Base-by-base conservation (phyloP, 2,888 invertebrate genomes). In the Agrochola lychnidis region DNA sequence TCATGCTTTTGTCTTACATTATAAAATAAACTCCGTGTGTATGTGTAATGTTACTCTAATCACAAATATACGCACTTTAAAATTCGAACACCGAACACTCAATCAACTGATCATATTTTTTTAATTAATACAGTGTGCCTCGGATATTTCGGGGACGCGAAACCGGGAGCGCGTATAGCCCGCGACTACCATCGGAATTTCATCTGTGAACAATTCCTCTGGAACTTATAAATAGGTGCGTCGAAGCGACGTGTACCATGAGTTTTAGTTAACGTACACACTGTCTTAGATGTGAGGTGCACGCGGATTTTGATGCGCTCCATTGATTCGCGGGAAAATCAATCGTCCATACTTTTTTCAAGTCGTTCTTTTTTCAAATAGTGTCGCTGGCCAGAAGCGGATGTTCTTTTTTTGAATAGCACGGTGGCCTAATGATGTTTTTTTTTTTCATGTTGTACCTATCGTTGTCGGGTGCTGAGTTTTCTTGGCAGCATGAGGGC, bases 171-270 rank as follows among this genome's bases (percentile, higher is more conserved):
- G 93, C 94, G 96, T 91, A 88, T 92, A 89, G 89, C 88, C 90
- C 90, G 90, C 92, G 93, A 96, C 96, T 96, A 95, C 90, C 92
- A 85, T 83, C 92, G 93, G 96, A 95, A 95, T 95, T 95, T 95
- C 94, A 91, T 92, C 89, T 89, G 87, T 89, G 94, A 92, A 94
- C 94, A 93, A 94, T 93, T 82, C 91, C 95, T 91, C 97, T 97
- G 93, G 97, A 97, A 92, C 97, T 97, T 97, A 97, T 97, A 95
- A 96, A 95, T 94, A 95, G 95, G 94, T 91, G 92, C 93, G 94
- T 91, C 92, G 91, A 90, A 91, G 82, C 89, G 88, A 90, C 90
- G 89, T 89, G 90, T 90, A 91, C 90, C 90, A 90, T 89, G 89
- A 89, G 88, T 87, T 90, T 90, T 90, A 78, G 82, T 70, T 82